These are phyloP conservation scores for Nemopilema nomurai DNA, from an alignment of 30 jellyfish, hydroid and myxozoan genomes.

Conservation along the genomic window DNA sequence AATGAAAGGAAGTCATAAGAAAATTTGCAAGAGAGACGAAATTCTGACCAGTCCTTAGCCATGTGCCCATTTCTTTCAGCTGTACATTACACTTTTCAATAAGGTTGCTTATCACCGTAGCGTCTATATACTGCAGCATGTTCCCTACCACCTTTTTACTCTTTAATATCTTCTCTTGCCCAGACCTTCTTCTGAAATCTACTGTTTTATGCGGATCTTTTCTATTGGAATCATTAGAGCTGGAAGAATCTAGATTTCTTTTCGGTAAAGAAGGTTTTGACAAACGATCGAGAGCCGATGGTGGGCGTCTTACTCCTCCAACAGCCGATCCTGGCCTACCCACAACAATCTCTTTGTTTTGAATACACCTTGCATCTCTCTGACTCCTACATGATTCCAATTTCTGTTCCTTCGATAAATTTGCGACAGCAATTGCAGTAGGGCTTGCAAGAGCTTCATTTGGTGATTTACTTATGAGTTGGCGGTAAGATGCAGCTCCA, in stretches of 20 bases:
- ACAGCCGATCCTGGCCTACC: slow-evolving; percentile 78
- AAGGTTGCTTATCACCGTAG: slow-evolving; percentile 65
- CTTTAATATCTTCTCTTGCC: background rate
- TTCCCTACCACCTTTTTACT: slow-evolving; percentile 33
- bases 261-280: background rate
- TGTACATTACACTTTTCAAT: slow-evolving; percentile 58
- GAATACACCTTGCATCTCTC: background rate
- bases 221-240: background rate
- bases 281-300: background rate
- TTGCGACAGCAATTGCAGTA: background rate
- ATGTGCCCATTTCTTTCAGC: slow-evolving; percentile 25
- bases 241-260: background rate
- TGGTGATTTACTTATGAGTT: background rate
- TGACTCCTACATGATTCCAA: background rate
- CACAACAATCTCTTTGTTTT: slow-evolving; percentile 47
- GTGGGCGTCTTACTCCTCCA: slow-evolving; percentile 53
- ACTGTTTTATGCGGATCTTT: background rate
- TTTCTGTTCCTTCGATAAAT: background rate
- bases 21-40: slow-evolving; percentile 62
- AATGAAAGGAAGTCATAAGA: slow-evolving; percentile 55
- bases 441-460: background rate
- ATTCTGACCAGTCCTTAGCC: slow-evolving; percentile 29
- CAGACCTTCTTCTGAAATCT: background rate
- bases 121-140: slow-evolving; percentile 67
- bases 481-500: background rate